Conservation (phyloP, 1,140 invertebrate genomes). For the Drosophila fuyamai region DNA sequence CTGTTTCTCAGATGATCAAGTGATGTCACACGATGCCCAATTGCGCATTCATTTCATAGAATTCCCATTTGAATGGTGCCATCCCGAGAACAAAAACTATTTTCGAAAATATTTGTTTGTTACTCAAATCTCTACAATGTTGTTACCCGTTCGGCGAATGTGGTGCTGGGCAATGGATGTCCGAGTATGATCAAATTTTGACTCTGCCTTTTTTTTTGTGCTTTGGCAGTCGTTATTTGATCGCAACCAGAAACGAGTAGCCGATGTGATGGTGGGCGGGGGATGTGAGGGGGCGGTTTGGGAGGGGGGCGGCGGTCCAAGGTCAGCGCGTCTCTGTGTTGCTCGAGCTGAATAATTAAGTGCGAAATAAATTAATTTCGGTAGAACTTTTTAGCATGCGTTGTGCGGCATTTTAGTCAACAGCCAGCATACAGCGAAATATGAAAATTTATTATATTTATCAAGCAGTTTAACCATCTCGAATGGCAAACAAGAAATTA, state of each 20-base stretch:
- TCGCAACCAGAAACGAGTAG: slow-evolving; percentile 52
- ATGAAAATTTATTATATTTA: slow-evolving; percentile 46
- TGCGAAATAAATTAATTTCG: slow-evolving; percentile 78
- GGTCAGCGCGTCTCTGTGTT: slow-evolving; percentile 55
- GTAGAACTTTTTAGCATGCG: slow-evolving; percentile 78
- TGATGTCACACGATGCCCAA: slow-evolving; percentile 60
- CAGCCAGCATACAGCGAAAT: slow-evolving; percentile 20
- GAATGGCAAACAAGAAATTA: slow-evolving; percentile 39
- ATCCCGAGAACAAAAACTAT: slow-evolving; percentile 45
- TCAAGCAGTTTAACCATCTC: slow-evolving; percentile 32
- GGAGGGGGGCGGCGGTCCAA: slow-evolving; percentile 37
- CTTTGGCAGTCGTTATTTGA: slow-evolving; percentile 55
- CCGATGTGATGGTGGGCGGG: background rate
- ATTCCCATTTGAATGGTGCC: slow-evolving; percentile 8
- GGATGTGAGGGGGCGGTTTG: background rate
- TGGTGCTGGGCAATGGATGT: slow-evolving; percentile 32
- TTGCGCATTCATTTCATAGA: slow-evolving; percentile 51
- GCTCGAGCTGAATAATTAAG: slow-evolving; percentile 72
- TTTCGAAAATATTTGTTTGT: slow-evolving; percentile 39
- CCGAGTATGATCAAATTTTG: slow-evolving; percentile 46
- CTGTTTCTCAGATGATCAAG: background rate
- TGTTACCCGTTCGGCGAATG: slow-evolving; percentile 3
- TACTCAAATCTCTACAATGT: slow-evolving; percentile 22
- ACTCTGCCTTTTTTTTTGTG: slow-evolving; percentile 28
- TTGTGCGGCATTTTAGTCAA: slow-evolving; percentile 59